phyloP scores from a whole-genome alignment of 2,113 vertebrate species.

The Tragelaphus strepsiceros region DNA sequence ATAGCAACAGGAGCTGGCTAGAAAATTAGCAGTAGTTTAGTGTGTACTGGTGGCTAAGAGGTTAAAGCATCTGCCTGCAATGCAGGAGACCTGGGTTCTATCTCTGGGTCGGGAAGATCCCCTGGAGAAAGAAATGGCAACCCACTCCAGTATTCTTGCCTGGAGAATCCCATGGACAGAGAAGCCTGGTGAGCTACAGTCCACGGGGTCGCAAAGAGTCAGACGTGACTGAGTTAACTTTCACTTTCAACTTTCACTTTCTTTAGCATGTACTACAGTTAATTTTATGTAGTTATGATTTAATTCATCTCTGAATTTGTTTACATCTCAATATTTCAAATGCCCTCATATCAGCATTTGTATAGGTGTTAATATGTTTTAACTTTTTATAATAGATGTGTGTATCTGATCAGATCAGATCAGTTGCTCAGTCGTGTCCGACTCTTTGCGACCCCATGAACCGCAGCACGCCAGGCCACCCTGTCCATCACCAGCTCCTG shows the following conservation, averaged over 20 bases:
- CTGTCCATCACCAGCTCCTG: too few relatives aligned
- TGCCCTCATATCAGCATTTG: background rate
- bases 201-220: rapidly evolving
- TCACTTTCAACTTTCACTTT: too few relatives aligned
- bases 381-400: background rate
- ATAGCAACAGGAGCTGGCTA: background rate
- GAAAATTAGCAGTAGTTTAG: background rate
- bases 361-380: background rate
- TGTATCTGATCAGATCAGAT: too few relatives aligned
- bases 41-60: background rate
- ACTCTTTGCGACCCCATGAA: too few relatives aligned
- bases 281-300: background rate
- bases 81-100: too few relatives aligned
- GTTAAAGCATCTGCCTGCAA: rapidly evolving
- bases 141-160: too few relatives aligned
- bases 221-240: background rate
- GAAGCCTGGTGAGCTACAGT: too few relatives aligned
- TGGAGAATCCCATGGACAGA: too few relatives aligned
- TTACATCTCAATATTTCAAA: background rate
- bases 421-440: too few relatives aligned
- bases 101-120: too few relatives aligned
- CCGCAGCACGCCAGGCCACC: too few relatives aligned
- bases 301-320: background rate
- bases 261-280: background rate
- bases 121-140: too few relatives aligned